phyloP scores from a whole-genome alignment of 53 echinoderm and acorn worm species.

The Pentamera pediparva region DNA sequence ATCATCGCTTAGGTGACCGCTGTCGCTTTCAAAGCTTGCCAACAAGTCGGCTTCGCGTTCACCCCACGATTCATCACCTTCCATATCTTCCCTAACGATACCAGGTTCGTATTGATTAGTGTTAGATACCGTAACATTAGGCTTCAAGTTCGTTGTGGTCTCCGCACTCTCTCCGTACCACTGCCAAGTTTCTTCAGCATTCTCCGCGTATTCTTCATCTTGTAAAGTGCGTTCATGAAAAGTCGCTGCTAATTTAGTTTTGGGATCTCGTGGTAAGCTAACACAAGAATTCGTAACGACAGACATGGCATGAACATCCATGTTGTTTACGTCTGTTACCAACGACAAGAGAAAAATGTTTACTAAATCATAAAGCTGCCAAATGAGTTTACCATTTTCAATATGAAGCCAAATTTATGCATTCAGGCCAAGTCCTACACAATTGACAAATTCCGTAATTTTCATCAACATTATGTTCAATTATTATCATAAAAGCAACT shows the following conservation, averaged over 20 bases:
- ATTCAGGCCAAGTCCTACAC: too few species aligned
- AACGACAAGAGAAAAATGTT: too few species aligned
- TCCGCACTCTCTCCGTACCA: neutral
- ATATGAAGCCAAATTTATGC: too few species aligned
- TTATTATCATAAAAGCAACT: too few species aligned
- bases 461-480: too few species aligned
- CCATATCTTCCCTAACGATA: too few species aligned
- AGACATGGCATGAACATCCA: conserved; percentile 83
- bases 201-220: conserved; percentile 32
- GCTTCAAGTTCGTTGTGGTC: neutral
- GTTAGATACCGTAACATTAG: conserved; percentile 28
- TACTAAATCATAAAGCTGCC: too few species aligned
- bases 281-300: conserved; percentile 85
- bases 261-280: conserved; percentile 67
- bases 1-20: conserved; percentile 59
- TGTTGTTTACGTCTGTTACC: conserved; percentile 49
- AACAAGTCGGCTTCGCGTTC: conserved; percentile 14
- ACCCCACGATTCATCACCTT: neutral
- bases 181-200: neutral
- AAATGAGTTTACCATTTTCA: too few species aligned
- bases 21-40: conserved; percentile 40
- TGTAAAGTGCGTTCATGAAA: conserved; percentile 17
- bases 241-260: conserved; percentile 67
- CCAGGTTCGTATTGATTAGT: too few species aligned
- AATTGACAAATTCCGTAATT: too few species aligned